Percentiles rank a stretch among this genome's conserved stretches.
phyloP scores from a whole-genome alignment of 2,113 vertebrate genomes.

The Thymallus thymallus region DNA sequence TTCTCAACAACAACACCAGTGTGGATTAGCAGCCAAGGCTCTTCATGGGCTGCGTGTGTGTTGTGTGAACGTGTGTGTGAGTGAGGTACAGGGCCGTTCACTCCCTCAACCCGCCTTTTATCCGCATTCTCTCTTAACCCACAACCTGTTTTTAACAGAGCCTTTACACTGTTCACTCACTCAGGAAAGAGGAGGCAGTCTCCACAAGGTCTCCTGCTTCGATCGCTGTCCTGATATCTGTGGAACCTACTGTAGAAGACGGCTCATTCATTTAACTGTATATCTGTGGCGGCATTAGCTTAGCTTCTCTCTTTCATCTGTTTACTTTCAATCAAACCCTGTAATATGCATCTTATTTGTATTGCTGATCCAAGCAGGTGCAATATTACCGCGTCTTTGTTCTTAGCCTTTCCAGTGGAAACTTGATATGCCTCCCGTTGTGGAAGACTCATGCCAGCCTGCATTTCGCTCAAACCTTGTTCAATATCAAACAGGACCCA shows the following conservation, averaged over 20 bases:
- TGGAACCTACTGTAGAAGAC: background rate
- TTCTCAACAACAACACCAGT: slow-evolving; percentile 29
- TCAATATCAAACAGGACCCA: slow-evolving; percentile 14
- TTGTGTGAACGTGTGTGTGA: background rate
- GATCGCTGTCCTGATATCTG: background rate
- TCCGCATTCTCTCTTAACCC: background rate
- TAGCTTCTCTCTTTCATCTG: background rate
- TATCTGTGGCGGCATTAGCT: background rate
- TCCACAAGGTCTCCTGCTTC: background rate
- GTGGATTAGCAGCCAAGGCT: slow-evolving; percentile 11
- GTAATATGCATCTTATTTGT: background rate
- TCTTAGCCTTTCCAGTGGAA: background rate
- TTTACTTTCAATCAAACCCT: background rate
- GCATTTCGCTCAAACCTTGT: slow-evolving; percentile 1
- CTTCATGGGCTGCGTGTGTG: background rate
- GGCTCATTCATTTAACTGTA: background rate
- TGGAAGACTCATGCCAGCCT: background rate
- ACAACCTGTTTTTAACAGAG: background rate
- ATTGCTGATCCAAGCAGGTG: slow-evolving; percentile 18
- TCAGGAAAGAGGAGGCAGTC: background rate
- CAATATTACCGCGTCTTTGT: slow-evolving; percentile 9
- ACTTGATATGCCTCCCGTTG: background rate
- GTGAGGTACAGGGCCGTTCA: background rate
- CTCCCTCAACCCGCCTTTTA: background rate
- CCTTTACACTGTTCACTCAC: background rate